phyloP scores from a whole-genome alignment of 2,888 invertebrate species.

The Marasmarcha lunaedactyla region DNA sequence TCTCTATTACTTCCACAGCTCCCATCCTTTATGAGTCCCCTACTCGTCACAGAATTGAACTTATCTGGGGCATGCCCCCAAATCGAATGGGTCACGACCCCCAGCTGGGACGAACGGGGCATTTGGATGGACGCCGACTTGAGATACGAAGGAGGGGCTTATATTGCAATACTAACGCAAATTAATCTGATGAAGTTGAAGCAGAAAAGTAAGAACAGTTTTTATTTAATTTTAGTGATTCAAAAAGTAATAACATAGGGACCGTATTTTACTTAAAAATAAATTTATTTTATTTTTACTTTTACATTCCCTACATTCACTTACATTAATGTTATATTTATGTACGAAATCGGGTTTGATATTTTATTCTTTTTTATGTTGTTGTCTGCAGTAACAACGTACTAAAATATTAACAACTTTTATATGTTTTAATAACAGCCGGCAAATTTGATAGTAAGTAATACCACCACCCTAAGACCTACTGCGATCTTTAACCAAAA shows the following conservation, averaged over 20 bases:
- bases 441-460: too few species aligned
- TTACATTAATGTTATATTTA: too few species aligned
- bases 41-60: slow-evolving; percentile 80
- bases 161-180: slow-evolving; percentile 89
- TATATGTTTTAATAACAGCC: too few species aligned
- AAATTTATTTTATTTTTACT: slow-evolving; percentile 6
- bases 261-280: too few species aligned
- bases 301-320: too few species aligned
- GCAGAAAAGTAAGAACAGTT: slow-evolving; percentile 59
- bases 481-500: too few species aligned
- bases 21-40: slow-evolving; percentile 89
- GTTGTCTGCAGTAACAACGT: too few species aligned
- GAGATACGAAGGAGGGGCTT: slow-evolving; percentile 81
- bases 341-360: too few species aligned
- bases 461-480: too few species aligned
- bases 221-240: slow-evolving; percentile 9
- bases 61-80: slow-evolving; percentile 78
- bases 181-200: slow-evolving; percentile 75
- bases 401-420: too few species aligned
- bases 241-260: too few species aligned
- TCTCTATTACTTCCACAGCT: slow-evolving; percentile 44
- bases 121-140: slow-evolving; percentile 90
- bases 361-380: too few species aligned
- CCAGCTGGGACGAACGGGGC: slow-evolving; percentile 83
- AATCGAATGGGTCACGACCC: slow-evolving; percentile 73